Base-by-base conservation (phyloP, 2,888 invertebrate genomes). In the Cryptocephalus primarius region DNA sequence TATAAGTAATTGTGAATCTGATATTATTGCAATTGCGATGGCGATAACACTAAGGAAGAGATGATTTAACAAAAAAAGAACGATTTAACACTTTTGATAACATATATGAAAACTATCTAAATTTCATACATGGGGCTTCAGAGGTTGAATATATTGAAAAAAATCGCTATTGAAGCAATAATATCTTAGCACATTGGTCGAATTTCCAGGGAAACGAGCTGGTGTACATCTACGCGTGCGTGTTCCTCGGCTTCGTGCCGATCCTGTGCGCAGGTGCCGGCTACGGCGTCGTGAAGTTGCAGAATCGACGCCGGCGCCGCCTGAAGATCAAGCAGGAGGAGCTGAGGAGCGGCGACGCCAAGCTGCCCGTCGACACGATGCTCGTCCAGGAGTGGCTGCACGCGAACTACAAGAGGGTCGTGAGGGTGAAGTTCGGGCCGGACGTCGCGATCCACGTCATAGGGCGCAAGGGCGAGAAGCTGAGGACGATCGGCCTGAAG, bases 191-290 rank as follows among this genome's bases (percentile, higher is more conserved):
- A 22, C 22, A 22, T 22, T 22, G 3, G 2, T 22, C 14, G 31
- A 47, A 43, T 52, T 72, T 76, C 32, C 74, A 91, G 78, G 96
- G 95, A 14, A 96, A 94, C 60, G 96, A 97, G 69, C 77, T 96
- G 48, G 88, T 92, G n/a, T 99, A 91, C 73, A 95, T 97, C 61
- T 94, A 94, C 70, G 89, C 87, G 0, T 95, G 95, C 65, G 80
- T 95, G 9, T 87, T 90, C 55, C 76, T 99, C 39, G 88, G 84
- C 1, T 89, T 95, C 60, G 88, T 97, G 9, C 97, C 97, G 8
- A 85, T 97, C 46, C 73, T 93, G 1, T 91, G 91, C 63, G 91
- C 90, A 1, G 90, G 88, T 40, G 90, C 90, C 6, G 95, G 88
- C 0, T 94, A 94, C 64, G 88, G 91, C 40, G 86, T 94, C 0